Conservation (phyloP, 2,797 vertebrate genomes). For the Premnoplex brunnescens region DNA sequence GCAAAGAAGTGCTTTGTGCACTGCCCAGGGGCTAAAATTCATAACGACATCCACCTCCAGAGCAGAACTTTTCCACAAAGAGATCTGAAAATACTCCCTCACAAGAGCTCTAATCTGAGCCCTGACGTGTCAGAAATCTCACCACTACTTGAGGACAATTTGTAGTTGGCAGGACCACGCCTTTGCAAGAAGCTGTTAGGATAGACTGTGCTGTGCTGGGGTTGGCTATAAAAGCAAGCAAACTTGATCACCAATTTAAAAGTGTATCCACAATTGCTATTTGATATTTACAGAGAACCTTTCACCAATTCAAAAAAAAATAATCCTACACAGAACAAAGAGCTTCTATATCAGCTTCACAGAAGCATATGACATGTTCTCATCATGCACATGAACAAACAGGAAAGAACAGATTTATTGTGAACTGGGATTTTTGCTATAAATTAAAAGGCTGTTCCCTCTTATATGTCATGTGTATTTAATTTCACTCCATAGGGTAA, state of each 20-base stretch:
- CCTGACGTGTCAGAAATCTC: background rate
- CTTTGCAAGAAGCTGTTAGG: background rate
- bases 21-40: background rate
- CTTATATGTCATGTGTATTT: constrained; percentile 76
- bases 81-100: background rate
- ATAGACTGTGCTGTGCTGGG: background rate
- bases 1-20: background rate
- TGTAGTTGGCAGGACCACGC: background rate
- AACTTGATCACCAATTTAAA: constrained; percentile 11
- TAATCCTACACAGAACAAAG: constrained; percentile 52
- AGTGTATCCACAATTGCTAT: background rate
- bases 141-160: background rate
- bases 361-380: constrained; percentile 59
- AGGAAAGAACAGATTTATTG: constrained; percentile 70
- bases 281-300: constrained; percentile 42
- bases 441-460: constrained; percentile 64
- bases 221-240: background rate
- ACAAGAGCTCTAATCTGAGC: background rate
- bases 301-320: constrained; percentile 1
- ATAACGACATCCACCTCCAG: background rate
- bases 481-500: constrained; percentile 73
- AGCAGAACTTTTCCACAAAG: background rate
- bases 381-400: constrained; percentile 61
- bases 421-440: constrained; percentile 64
- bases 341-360: constrained; percentile 44